These are phyloP conservation scores for Erpornis zantholeuca DNA, from an alignment of 2,113 vertebrate species.

Conservation along the genomic window DNA sequence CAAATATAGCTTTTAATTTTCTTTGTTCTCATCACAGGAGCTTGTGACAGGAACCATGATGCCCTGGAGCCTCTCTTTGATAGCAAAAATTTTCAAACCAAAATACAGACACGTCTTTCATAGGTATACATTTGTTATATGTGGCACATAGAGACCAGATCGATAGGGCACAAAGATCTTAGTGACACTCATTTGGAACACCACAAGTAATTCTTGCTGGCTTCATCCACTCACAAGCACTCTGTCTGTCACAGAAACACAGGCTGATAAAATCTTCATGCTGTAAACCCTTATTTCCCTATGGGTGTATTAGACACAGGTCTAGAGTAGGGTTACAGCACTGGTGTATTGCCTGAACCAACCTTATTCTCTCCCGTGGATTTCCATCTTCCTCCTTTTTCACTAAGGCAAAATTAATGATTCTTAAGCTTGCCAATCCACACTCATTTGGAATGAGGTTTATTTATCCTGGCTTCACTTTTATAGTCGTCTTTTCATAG, in stretches of 20 bases:
- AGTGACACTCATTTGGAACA: not conserved
- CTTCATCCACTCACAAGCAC: not conserved
- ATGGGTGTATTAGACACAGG: not conserved
- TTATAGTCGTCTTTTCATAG: not conserved
- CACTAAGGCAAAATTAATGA: constrained; percentile 26
- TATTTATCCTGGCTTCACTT: constrained; percentile 49
- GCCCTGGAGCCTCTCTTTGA: not conserved
- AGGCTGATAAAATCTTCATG: constrained; percentile 18
- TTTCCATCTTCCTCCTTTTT: constrained; percentile 41
- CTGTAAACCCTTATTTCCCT: not conserved
- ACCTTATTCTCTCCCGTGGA: not conserved
- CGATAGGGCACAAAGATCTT: not conserved
- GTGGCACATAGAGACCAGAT: not conserved
- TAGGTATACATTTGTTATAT: rapidly evolving
- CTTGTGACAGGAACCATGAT: not conserved
- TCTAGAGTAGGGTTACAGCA: not conserved
- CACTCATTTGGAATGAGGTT: constrained; percentile 29
- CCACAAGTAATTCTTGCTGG: not conserved
- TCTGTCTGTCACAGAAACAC: not conserved
- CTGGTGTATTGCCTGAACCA: not conserved
- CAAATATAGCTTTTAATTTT: not conserved
- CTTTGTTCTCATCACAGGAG: not conserved
- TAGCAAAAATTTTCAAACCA: not conserved
- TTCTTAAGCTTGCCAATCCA: constrained; percentile 37
- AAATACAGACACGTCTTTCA: not conserved